phyloP scores from a whole-genome alignment of 2,797 vertebrate genomes.

The Ceyx erithaca region DNA sequence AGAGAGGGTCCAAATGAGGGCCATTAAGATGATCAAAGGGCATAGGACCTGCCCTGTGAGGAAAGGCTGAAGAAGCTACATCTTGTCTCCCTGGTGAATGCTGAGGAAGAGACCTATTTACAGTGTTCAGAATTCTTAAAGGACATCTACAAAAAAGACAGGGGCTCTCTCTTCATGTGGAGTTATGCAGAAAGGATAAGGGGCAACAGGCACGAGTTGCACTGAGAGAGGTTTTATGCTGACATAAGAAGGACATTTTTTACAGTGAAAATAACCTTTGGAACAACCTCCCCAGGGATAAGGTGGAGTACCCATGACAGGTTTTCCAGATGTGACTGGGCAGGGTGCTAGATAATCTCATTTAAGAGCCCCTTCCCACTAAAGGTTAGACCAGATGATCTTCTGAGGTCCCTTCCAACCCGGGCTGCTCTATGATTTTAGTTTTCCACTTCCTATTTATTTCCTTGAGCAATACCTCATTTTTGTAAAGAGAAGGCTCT shows the following conservation, averaged over 20 bases:
- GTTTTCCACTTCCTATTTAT: neutral
- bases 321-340: neutral
- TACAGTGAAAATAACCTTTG: neutral
- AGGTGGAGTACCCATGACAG: neutral
- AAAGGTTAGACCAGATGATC: neutral
- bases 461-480: neutral
- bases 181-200: neutral
- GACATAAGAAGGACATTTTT: neutral
- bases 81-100: neutral
- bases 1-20: neutral
- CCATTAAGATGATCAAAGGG: neutral
- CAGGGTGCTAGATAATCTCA: neutral
- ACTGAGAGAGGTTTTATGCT: neutral
- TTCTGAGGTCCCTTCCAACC: neutral
- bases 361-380: neutral
- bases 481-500: neutral
- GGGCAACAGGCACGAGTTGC: neutral
- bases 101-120: neutral
- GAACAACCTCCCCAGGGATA: neutral
- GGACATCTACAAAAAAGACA: neutral
- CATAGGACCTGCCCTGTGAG: neutral
- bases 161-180: neutral
- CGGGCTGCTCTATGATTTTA: neutral
- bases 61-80: neutral
- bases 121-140: neutral